These are phyloP conservation scores for Trypoxylon attenuatum DNA, from an alignment of 2,888 invertebrate genomes.

Conservation along the genomic window DNA sequence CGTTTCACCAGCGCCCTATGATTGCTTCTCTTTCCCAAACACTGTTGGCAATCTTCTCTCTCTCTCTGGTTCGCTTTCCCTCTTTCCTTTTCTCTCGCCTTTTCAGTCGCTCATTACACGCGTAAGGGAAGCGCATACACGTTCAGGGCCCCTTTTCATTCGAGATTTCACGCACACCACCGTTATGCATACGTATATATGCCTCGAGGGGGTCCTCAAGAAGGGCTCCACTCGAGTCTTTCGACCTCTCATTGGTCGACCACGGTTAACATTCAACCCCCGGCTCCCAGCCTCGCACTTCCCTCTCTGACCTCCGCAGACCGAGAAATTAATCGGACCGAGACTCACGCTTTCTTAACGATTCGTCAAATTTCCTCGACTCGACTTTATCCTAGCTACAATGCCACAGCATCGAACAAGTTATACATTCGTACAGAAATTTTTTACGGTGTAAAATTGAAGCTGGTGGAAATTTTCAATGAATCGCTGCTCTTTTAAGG, in stretches of 20 bases:
- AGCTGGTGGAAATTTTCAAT: no score
- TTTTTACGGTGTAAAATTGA: no score
- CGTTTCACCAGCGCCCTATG: no score
- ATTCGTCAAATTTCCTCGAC: constrained; percentile 19
- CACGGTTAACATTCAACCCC: constrained; percentile 28
- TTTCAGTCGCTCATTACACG: not conserved
- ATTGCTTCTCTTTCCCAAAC: no score
- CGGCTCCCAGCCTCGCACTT: constrained; percentile 9
- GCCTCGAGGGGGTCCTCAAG: constrained; percentile 18
- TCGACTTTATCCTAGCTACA: no score
- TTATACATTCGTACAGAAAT: no score
- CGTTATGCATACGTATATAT: not conserved
- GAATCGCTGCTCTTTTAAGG: no score
- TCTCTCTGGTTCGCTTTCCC: not conserved
- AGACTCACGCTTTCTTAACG: constrained; percentile 8
- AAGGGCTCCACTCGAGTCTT: constrained; percentile 18
- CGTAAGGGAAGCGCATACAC: not conserved
- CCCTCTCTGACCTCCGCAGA: constrained; percentile 6
- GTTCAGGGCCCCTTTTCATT: constrained; percentile 1
- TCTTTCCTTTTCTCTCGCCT: not conserved
- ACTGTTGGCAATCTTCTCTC: no score
- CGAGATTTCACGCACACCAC: constrained; percentile 9
- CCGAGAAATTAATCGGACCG: constrained; percentile 30
- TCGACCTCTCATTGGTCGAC: constrained; percentile 40
- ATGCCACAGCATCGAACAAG: no score